Evolutionary conservation across 2,113 vertebrate species (phyloP), one percentile per base, ranked within the genome.

Genomic region (Shinisaurus crocodilurus): DNA sequence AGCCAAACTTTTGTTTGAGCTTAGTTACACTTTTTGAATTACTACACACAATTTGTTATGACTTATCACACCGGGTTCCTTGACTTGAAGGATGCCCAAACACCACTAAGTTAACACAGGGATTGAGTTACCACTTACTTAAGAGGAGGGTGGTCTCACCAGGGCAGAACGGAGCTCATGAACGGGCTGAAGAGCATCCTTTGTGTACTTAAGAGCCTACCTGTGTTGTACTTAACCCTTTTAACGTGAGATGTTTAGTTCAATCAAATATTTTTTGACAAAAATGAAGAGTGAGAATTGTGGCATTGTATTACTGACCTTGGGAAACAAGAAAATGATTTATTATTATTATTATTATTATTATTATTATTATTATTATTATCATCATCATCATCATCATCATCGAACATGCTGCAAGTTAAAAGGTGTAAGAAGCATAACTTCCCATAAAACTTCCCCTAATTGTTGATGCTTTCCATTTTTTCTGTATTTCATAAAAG

Each of bases 1-100:
- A 94, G 88, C 89, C 88, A 63, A 90, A 90, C 60, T 93, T 93
- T 85, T 88, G 72, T 92, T 94, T 94, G 72, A 92, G 79, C 85
- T 94, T 80, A 86, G 74, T 90, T 92, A 72, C 23, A 80, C 90
- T 90, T 93, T 82, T 70, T 90, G 48, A 94, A 89, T 93, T 92
- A 91, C 81, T 90, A 88, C 80, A 95, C 91, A 91, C 80, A 88
- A 88, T 94, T 94, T 85, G 18, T 92, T 96, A 72, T 90, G 92
- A 95, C 93, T 95, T 94, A 95, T 90, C 94, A 92, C 90, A 92
- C 90, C 75, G 90, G 92, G 95, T 93, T 92, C 92, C 91, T 92
- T 88, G 94, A 85, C 89, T 90, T 94, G 95, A 91, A 91, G 83
- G 87, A 95, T 95, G 82, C 88, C 93, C 95, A 95, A 95, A 93